Conservation (phyloP, 2,888 invertebrate species). For the Xestia ashworthii region DNA sequence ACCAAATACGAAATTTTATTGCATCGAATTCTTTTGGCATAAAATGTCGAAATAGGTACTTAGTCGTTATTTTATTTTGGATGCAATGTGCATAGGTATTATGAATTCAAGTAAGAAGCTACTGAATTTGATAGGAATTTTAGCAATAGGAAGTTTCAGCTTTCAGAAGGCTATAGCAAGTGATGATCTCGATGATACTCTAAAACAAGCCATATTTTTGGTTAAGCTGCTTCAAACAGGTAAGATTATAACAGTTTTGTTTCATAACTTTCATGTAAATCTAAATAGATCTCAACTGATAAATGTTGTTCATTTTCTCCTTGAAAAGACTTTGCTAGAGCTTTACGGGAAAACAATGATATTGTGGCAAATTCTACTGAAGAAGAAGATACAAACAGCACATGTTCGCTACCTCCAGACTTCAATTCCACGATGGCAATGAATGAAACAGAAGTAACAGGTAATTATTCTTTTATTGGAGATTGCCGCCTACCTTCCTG, state of each 20-base stretch:
- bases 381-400: conserved; percentile 49
- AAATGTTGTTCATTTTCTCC: conserved; percentile 1
- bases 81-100: conserved; percentile 19
- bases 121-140: conserved; percentile 24
- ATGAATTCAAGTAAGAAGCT: conserved; percentile 45
- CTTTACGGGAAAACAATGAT: conserved; percentile 45
- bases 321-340: conserved; percentile 64
- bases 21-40: conserved; percentile 5
- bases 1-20: conserved; percentile 36
- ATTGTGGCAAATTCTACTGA: conserved; percentile 19
- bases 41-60: conserved; percentile 31
- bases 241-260: conserved; percentile 32
- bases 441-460: conserved; percentile 13
- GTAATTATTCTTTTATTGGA: conserved; percentile 6
- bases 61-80: conserved; percentile 20
- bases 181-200: conserved; percentile 63
- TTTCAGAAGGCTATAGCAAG: neutral
- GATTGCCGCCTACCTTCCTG: neutral
- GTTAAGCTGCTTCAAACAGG: conserved; percentile 76
- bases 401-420: conserved; percentile 51
- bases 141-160: conserved; percentile 18
- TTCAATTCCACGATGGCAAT: conserved; percentile 41
- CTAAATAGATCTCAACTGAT: neutral
- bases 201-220: conserved; percentile 75
- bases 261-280: neutral